A percentile compares a stretch with the other conserved stretches of the same genome.
Conservation (phyloP, 2,888 invertebrate species). For the Sisyra terminalis region DNA sequence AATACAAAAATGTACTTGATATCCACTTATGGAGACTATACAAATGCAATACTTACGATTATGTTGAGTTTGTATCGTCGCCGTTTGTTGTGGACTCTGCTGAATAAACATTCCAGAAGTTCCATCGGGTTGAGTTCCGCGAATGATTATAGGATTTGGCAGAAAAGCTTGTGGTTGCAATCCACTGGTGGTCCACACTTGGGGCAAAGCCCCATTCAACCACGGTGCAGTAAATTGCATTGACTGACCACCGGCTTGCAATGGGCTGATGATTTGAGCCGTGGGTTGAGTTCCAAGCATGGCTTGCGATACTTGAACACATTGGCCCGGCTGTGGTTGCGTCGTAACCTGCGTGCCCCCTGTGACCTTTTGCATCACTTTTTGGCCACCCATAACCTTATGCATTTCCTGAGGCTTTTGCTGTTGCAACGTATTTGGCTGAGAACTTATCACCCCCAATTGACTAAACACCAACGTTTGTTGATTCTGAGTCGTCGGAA, state of each 20-base stretch:
- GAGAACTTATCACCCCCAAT: slow-evolving; percentile 51
- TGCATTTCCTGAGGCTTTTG: slow-evolving; percentile 48
- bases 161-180: slow-evolving; percentile 51
- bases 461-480: slow-evolving; percentile 66
- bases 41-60: slow-evolving; percentile 36
- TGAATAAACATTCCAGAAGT: slow-evolving; percentile 66
- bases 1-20: slow-evolving; percentile 10
- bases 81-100: slow-evolving; percentile 48
- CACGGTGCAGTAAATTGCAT: slow-evolving; percentile 71
- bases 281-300: slow-evolving; percentile 47
- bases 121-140: slow-evolving; percentile 62
- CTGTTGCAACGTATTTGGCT: slow-evolving; percentile 43
- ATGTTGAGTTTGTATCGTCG: slow-evolving; percentile 43
- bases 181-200: slow-evolving; percentile 57
- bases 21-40: not conserved
- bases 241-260: slow-evolving; percentile 48
- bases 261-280: slow-evolving; percentile 54
- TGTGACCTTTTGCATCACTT: slow-evolving; percentile 36
- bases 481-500: slow-evolving; percentile 53
- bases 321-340: slow-evolving; percentile 49
- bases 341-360: slow-evolving; percentile 27
- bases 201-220: slow-evolving; percentile 58
- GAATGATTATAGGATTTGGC: slow-evolving; percentile 68
- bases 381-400: slow-evolving; percentile 37
- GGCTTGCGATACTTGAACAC: slow-evolving; percentile 55